These are phyloP conservation scores for Callorhinus ursinus DNA, from an alignment of 2,113 vertebrate species.

Conservation along the genomic window DNA sequence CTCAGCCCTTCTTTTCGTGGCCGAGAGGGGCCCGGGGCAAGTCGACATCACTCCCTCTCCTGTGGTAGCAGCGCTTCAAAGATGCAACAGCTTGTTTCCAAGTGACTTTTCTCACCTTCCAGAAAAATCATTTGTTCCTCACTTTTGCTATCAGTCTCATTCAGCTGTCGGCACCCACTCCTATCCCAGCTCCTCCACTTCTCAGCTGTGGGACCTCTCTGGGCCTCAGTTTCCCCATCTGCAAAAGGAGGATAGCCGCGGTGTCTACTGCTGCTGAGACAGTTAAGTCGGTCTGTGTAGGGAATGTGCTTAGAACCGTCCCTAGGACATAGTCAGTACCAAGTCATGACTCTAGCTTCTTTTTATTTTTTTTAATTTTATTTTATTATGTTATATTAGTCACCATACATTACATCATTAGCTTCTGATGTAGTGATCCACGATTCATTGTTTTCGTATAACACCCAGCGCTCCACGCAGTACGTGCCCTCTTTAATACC, in stretches of 20 bases:
- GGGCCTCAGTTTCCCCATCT: not conserved
- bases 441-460: too few relatives aligned
- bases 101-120: not conserved
- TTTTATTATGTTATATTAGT: too few relatives aligned
- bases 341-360: not conserved
- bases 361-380: too few relatives aligned
- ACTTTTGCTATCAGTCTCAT: not conserved
- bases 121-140: not conserved
- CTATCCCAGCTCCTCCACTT: not conserved
- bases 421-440: too few relatives aligned
- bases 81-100: not conserved
- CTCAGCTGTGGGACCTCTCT: not conserved
- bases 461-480: too few relatives aligned
- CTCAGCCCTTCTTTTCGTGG: not conserved
- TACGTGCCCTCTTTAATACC: too few relatives aligned
- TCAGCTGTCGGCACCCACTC: not conserved
- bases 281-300: not conserved
- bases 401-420: too few relatives aligned
- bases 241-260: not conserved
- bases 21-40: too few relatives aligned
- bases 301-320: not conserved
- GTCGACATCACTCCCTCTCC: not conserved
- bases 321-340: not conserved
- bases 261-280: not conserved
- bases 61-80: not conserved